Percentiles rank a stretch among this genome's conserved stretches.
These are phyloP conservation scores for Pantala flavescens DNA, from an alignment of 1,140 invertebrate genomes.

Conservation along the genomic window DNA sequence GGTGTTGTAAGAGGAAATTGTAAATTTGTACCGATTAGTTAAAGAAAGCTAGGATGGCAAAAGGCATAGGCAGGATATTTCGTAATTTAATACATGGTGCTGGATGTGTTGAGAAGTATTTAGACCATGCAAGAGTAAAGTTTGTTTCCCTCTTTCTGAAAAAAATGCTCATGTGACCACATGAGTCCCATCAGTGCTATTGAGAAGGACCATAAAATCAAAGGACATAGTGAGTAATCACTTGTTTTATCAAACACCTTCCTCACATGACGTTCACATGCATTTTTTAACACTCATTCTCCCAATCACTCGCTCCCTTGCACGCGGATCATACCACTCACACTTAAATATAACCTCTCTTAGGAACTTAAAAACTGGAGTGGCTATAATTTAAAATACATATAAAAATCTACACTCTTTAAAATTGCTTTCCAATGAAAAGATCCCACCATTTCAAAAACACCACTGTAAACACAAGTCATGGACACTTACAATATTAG, in stretches of 20 bases:
- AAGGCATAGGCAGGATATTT: constrained; percentile 9
- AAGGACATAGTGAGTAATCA: neutral
- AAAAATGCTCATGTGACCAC: constrained; percentile 9
- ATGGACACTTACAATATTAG: constrained; percentile 10
- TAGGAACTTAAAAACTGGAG: constrained; percentile 9
- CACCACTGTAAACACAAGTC: constrained; percentile 8
- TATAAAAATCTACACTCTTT: constrained; percentile 10
- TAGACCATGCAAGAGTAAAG: neutral
- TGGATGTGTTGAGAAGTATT: neutral
- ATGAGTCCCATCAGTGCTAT: neutral
- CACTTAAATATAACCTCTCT: constrained; percentile 6
- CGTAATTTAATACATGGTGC: constrained; percentile 2
- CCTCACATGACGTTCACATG: neutral
- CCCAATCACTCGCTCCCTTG: neutral
- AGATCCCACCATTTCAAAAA: constrained; percentile 9
- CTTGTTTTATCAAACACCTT: constrained; percentile 10
- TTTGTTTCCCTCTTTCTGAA: neutral
- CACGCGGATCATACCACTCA: neutral
- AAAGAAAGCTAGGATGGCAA: constrained; percentile 4
- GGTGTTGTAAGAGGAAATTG: neutral
- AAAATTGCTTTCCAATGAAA: constrained; percentile 8
- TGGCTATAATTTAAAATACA: constrained; percentile 10
- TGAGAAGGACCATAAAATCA: constrained; percentile 9
- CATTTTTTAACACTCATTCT: neutral
- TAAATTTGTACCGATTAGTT: constrained; percentile 8